Evolutionary conservation across 2,113 vertebrate species (phyloP).

Genomic region (Nothobranchius furzeri): DNA sequence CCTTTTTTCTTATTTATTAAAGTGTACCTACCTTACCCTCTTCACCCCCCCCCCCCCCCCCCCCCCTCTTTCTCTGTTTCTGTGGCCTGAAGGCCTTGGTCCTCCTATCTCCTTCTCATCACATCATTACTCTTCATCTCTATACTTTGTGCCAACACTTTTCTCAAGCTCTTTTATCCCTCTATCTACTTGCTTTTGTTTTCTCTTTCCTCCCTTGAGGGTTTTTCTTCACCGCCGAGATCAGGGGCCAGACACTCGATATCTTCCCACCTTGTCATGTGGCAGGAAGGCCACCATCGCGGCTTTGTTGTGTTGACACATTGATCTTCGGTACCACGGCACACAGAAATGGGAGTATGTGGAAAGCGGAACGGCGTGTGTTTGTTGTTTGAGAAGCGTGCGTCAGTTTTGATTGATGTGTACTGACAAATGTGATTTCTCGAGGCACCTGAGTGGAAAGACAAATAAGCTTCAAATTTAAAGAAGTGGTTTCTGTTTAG

Average conservation of each 20-base stretch:
- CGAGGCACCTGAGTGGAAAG: background rate
- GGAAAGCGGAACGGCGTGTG: constrained; percentile 9
- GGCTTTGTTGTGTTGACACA: constrained; percentile 66
- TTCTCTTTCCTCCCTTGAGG: constrained; percentile 23
- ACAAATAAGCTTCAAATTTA: background rate
- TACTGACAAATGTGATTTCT: background rate
- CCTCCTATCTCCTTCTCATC: constrained; percentile 53
- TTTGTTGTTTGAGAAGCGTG: constrained; percentile 26
- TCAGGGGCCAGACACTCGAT: constrained; percentile 69
- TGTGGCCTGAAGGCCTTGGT: constrained; percentile 49
- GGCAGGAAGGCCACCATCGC: constrained; percentile 50
- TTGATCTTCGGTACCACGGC: constrained; percentile 49
- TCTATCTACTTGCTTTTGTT: constrained; percentile 26
- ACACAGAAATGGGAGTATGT: constrained; percentile 31
- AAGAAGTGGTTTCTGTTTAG: background rate
- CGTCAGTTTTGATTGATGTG: constrained; percentile 16
- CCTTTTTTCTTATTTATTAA: constrained; percentile 14
- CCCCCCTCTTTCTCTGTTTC: constrained; percentile 17
- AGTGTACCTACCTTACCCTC: constrained; percentile 42
- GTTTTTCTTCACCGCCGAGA: constrained; percentile 43
- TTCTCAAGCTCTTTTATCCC: constrained; percentile 29
- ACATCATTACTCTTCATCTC: constrained; percentile 47
- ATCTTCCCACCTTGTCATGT: constrained; percentile 66
- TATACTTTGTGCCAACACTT: constrained; percentile 34
- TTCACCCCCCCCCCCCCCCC: constrained; percentile 4